These are phyloP conservation scores for Melipona bicolor DNA, from an alignment of 2,888 invertebrate genomes.

Conservation along the genomic window DNA sequence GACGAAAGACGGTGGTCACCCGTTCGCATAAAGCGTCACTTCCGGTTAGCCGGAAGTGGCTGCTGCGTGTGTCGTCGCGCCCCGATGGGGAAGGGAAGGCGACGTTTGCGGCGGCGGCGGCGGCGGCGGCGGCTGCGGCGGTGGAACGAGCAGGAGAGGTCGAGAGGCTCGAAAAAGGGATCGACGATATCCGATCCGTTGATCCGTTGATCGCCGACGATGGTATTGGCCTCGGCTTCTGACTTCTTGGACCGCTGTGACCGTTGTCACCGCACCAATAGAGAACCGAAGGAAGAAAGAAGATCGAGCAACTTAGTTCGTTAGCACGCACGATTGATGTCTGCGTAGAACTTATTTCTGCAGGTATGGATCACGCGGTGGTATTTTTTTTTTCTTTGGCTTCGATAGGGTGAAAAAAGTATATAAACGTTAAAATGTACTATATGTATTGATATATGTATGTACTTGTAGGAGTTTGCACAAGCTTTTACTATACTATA, in stretches of 20 bases:
- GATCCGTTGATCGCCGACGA: slow-evolving; percentile 14
- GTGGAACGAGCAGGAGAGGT: slow-evolving; percentile 33
- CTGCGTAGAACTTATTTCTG: background rate
- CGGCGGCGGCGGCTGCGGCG: too few relatives aligned
- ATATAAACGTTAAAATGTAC: background rate
- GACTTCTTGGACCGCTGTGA: slow-evolving; percentile 22
- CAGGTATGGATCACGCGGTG: background rate
- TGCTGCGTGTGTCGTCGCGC: slow-evolving; percentile 57
- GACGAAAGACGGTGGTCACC: slow-evolving; percentile 57
- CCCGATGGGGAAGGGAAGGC: slow-evolving; percentile 62
- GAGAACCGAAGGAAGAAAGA: background rate
- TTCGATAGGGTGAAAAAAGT: too few relatives aligned
- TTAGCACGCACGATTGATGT: background rate
- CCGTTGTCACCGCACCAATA: background rate
- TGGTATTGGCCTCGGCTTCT: background rate
- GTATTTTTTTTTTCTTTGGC: background rate
- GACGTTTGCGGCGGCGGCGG: slow-evolving; percentile 1
- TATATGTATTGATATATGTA: too few relatives aligned
- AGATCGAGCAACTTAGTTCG: background rate
- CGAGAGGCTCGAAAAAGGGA: slow-evolving; percentile 46
- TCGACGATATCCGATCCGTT: slow-evolving; percentile 41
- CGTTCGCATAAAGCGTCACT: slow-evolving; percentile 80
- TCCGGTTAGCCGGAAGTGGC: slow-evolving; percentile 85
- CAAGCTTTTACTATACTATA: too few relatives aligned
- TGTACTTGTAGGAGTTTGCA: too few relatives aligned